Evolutionary conservation across 2,888 invertebrate genomes (phyloP).

Genomic region (Ecdyonurus torrentis): DNA sequence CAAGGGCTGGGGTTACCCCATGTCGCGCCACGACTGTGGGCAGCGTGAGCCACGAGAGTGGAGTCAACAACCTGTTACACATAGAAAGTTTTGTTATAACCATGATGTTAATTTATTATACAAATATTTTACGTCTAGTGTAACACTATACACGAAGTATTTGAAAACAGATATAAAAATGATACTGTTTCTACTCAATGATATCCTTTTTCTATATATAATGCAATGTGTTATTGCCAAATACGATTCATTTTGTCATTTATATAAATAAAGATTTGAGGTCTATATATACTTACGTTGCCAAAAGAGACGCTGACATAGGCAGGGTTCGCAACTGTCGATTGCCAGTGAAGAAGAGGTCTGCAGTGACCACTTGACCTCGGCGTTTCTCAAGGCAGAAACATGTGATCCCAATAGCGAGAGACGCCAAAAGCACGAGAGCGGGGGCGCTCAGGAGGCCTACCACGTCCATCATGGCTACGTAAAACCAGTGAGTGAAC

Average conservation of each 20-base stretch:
- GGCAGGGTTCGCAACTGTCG: neutral
- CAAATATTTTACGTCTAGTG: no score
- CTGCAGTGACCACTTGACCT: neutral
- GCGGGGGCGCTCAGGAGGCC: neutral
- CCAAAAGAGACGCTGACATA: neutral
- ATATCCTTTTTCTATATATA: no score
- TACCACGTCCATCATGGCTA: neutral
- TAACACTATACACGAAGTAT: no score
- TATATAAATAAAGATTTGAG: no score
- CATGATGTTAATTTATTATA: no score
- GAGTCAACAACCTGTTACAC: neutral
- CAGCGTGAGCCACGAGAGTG: neutral
- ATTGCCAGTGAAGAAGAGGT: neutral
- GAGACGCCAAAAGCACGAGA: neutral
- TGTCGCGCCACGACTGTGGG: neutral
- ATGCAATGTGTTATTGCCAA: no score
- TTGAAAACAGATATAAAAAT: no score
- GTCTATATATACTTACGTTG: neutral
- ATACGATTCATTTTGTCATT: no score
- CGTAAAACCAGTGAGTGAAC: no score
- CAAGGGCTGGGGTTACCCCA: neutral
- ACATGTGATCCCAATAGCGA: neutral
- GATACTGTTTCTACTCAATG: no score
- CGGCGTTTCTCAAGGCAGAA: neutral
- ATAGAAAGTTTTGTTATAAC: no score